Base-by-base conservation (phyloP, 1,140 invertebrate species). In the Heliconius nattereri region DNA sequence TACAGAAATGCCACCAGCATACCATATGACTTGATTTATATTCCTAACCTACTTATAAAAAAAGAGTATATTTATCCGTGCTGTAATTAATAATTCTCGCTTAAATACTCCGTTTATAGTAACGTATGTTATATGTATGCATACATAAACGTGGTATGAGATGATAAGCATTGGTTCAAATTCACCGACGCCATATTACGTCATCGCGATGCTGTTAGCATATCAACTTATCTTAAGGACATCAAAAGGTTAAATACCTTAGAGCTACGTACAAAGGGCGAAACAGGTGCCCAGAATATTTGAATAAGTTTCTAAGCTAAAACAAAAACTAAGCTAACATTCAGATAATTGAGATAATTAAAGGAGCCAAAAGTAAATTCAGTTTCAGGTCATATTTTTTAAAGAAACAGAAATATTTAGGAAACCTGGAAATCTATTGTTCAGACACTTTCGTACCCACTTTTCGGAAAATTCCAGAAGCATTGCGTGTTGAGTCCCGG, bases 151-250 rank as follows among this genome's bases (percentile, higher is more conserved):
- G 7, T 23, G 9, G 20, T 7, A 40, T 40, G 57, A 23, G 60
- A 45, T 70, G 57, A 79, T 75, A 79, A 79, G 75, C 75, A 80
- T 16, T 76, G 79, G 40, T 81, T 83, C 71, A 78, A 83, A 83
- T 82, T 83, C 80, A 78, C 79, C 78, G 76, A 37, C 80, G 81
- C 66, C 77, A 73, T 73, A 60, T 86, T 85, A 85, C 87, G 87
- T 88, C 87, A 88, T 85, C 82, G 82, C 85, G 78, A 86, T 85
- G 82, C 78, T 81, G 84, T 85, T 84, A 83, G 81, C 85, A 84
- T 87, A 85, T 85, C 82, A 78, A 79, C 83, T 86, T 88, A 89
- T 87, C 85, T 84, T 81, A 86, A 89, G 86, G 88, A 89, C 87
- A 87, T 84, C 81, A 78, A 88, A 87, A 89, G 88, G 88, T 89